Percentiles rank a stretch among this genome's conserved stretches.
phyloP scores from a whole-genome alignment of 2,113 vertebrate genomes.

The Diphyllodes magnificus region DNA sequence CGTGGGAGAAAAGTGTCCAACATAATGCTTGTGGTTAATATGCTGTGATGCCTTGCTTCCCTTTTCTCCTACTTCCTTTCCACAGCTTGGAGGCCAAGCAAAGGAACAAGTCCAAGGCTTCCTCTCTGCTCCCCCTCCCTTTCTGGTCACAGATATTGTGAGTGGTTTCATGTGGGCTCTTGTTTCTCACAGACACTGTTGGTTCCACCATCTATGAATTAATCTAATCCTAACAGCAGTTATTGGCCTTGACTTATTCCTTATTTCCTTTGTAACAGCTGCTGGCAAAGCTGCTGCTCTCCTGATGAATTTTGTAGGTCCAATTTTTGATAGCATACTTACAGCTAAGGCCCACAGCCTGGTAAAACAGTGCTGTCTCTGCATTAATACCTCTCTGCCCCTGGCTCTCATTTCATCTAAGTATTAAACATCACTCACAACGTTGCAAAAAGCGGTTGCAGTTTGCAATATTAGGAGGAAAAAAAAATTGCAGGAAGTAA shows the following conservation, averaged over 20 bases:
- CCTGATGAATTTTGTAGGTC: not conserved
- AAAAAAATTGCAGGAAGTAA: not conserved
- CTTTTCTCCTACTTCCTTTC: not conserved
- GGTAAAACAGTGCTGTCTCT: not conserved
- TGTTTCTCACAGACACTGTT: not conserved
- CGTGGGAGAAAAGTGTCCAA: not conserved
- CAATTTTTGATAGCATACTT: not conserved
- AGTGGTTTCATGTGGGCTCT: not conserved
- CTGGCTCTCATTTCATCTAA: not conserved
- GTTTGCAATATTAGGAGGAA: not conserved
- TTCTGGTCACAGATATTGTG: not conserved
- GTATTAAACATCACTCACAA: not conserved
- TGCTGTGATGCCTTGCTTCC: not conserved
- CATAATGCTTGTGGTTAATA: not conserved
- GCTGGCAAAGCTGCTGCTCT: constrained; percentile 3
- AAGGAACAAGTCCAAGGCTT: not conserved
- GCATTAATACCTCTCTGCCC: not conserved
- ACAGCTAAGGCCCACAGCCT: not conserved
- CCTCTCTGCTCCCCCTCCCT: not conserved
- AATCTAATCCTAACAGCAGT: not conserved
- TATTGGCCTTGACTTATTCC: not conserved
- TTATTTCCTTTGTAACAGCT: not conserved
- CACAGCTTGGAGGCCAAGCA: not conserved
- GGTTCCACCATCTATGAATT: not conserved
- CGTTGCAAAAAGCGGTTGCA: not conserved